phyloP scores from a whole-genome alignment of 2,888 invertebrate species.

The Leptinotarsa juncta region DNA sequence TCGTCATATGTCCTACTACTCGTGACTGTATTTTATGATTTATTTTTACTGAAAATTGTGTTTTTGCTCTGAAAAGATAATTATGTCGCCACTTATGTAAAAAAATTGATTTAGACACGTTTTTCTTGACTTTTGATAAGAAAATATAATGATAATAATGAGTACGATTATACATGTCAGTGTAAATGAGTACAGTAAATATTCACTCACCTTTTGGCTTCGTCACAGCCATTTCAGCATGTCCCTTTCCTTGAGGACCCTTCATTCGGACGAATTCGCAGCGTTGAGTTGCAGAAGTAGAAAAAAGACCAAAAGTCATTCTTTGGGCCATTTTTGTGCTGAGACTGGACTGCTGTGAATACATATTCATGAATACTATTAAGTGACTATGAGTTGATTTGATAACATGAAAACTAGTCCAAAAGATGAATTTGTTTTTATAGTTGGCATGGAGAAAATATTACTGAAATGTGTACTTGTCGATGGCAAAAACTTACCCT shows the following conservation, averaged over 20 bases:
- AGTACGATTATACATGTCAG: too few relatives aligned
- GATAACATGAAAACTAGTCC: neutral
- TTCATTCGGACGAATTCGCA: constrained; percentile 99
- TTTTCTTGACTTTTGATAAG: too few relatives aligned
- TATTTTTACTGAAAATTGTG: too few relatives aligned
- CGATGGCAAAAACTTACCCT: constrained; percentile 74
- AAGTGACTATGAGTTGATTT: too few relatives aligned
- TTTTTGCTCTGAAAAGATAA: too few relatives aligned
- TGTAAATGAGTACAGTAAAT: neutral
- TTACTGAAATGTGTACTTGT: neutral
- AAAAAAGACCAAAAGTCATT: constrained; percentile 93
- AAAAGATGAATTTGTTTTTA: too few relatives aligned
- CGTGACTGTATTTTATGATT: too few relatives aligned
- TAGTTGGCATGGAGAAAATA: neutral
- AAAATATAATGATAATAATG: too few relatives aligned
- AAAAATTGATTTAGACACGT: too few relatives aligned
- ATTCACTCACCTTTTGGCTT: constrained; percentile 76
- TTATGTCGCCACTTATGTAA: too few relatives aligned
- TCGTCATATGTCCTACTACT: too few relatives aligned
- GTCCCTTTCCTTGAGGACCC: constrained; percentile 95
- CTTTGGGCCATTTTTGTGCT: constrained; percentile 95
- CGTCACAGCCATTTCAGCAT: constrained; percentile 98
- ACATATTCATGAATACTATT: too few relatives aligned
- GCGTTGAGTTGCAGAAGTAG: constrained; percentile 79
- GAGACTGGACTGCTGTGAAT: constrained; percentile 84